These are phyloP conservation scores for Sinonovacula constricta DNA, from an alignment of 1,140 invertebrate genomes.

Conservation along the genomic window DNA sequence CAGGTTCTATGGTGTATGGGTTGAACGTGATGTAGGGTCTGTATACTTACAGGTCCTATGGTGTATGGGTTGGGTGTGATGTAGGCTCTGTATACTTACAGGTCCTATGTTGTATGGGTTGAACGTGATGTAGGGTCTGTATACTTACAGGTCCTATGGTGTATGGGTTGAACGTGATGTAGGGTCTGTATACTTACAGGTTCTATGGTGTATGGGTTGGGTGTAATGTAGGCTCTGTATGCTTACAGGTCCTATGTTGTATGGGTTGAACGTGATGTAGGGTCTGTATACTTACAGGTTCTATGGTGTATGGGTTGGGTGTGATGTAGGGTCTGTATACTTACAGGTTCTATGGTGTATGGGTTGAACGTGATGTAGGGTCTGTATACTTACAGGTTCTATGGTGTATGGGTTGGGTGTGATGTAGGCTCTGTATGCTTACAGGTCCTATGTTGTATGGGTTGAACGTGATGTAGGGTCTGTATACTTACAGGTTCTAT, in stretches of 20 bases:
- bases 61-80: neutral
- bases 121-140: neutral
- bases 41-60: neutral
- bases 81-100: neutral
- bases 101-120: neutral
- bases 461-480: neutral
- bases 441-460: constrained; percentile 1
- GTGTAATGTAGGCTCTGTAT: neutral
- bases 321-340: neutral
- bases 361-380: neutral
- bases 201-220: neutral
- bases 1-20: neutral
- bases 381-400: neutral
- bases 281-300: neutral
- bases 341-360: constrained; percentile 17
- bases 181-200: neutral
- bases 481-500: constrained; percentile 9
- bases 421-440: neutral
- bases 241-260: neutral
- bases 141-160: neutral
- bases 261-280: neutral
- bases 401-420: constrained; percentile 8
- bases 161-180: neutral
- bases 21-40: neutral
- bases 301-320: constrained; percentile 3